phyloP scores from a whole-genome alignment of 1,140 invertebrate genomes.

The Cydia fagiglandana region DNA sequence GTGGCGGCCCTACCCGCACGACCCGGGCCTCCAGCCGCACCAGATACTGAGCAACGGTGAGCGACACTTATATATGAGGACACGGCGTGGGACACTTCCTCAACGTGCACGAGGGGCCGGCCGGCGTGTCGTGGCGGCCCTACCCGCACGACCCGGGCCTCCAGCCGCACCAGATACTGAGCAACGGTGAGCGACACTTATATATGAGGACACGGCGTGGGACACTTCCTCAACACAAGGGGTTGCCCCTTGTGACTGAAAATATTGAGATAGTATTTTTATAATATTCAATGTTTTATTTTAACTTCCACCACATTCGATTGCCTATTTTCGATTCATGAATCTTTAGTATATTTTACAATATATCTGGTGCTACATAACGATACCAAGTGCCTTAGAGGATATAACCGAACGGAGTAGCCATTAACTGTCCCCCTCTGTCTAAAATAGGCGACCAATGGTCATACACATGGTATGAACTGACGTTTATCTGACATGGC shows the following conservation, averaged over 20 bases:
- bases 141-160: conserved; percentile 91
- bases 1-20: conserved; percentile 87
- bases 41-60: conserved; percentile 89
- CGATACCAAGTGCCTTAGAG: too few species aligned
- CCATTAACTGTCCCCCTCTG: too few species aligned
- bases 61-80: conserved; percentile 53
- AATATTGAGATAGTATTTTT: too few species aligned
- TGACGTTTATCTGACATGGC: too few species aligned
- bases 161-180: conserved; percentile 93
- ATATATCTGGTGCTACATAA: too few species aligned
- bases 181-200: conserved; percentile 85
- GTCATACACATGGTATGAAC: too few species aligned
- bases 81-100: conserved; percentile 89
- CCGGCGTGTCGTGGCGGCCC: conserved; percentile 87
- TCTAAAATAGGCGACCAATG: too few species aligned
- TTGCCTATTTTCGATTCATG: too few species aligned
- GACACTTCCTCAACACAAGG: conserved; percentile 98
- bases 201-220: conserved; percentile 92
- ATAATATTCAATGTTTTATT: too few species aligned
- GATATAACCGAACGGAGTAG: too few species aligned
- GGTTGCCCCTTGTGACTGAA: conserved; percentile 45
- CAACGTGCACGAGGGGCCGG: conserved; percentile 92
- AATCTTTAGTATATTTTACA: too few species aligned
- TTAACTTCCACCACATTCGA: too few species aligned
- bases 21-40: conserved; percentile 89